Evolutionary conservation across 2,113 vertebrate genomes (phyloP), one percentile per base, ranked within the genome.

Genomic region (Nipponia nippon): DNA sequence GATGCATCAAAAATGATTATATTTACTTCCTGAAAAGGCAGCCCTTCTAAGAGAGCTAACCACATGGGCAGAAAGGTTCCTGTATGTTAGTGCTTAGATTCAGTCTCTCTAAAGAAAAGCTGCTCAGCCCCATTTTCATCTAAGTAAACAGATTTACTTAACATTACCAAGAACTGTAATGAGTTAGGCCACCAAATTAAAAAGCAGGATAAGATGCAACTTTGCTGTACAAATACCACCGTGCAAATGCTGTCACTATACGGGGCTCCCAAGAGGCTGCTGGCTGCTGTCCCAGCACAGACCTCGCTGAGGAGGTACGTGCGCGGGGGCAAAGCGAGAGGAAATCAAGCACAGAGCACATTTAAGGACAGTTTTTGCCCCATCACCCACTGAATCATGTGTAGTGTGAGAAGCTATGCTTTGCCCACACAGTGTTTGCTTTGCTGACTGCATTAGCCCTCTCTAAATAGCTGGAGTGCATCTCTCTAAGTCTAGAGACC

Each of bases 1-100:
- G 63, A 65, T 50, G 61, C 77, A 87, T 52, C 47, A 84, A 50
- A 82, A 52, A 49, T 22, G 4, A 59, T 30, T n/a, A 8, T 13
- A 85, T 79, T 71, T 82, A 87, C 86, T 93, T 97, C 89, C 91
- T 82, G 87, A 87, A 91, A 87, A 94, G 73, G 77, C 89, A 10
- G 4, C 30, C 44, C 61, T 94, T 81, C 34, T 5, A 38, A 90
- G 40, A 92, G 29, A 29, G 59, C 72, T 69, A 87, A 97, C 89
- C 73, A 84, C 47, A 11, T 0, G 0, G 34, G 40, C 78, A 87
- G 44, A 82, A 46, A 18, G 0, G 6, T 7, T 89, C 34, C 29
- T 80, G 9, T 49, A 20, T n/a, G 52, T 11, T 59, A 63, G 47
- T 4, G 8, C n/a, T 36, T 23, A 72, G 9, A 21, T 38, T 65